Conservation (phyloP, 2,113 vertebrate species). For the Muscicapa adusta region DNA sequence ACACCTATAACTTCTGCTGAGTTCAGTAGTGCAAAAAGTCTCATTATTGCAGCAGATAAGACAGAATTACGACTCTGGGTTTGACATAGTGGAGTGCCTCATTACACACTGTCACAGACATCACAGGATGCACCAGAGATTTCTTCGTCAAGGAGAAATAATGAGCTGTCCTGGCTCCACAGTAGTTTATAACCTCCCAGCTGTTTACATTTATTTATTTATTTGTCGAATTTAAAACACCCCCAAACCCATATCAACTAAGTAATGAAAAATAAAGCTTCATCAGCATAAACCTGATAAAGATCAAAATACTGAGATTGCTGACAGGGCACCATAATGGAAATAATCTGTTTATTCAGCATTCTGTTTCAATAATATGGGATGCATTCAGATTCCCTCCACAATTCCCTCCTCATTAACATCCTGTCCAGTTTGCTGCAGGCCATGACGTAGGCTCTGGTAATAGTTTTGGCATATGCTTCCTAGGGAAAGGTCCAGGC, state of each 20-base stretch:
- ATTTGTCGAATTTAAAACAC: neutral
- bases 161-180: constrained; percentile 52
- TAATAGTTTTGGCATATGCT: constrained; percentile 62
- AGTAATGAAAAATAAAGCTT: constrained; percentile 30
- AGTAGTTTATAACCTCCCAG: neutral
- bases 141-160: constrained; percentile 47
- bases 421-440: constrained; percentile 41
- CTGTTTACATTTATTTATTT: neutral
- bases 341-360: constrained; percentile 39
- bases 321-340: constrained; percentile 2
- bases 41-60: constrained; percentile 24
- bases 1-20: neutral
- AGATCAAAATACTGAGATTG: constrained; percentile 22
- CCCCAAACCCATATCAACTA: neutral
- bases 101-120: constrained; percentile 53
- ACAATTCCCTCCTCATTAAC: constrained; percentile 26
- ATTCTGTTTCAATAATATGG: neutral
- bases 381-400: neutral
- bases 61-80: constrained; percentile 1
- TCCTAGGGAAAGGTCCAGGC: constrained; percentile 50
- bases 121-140: constrained; percentile 23
- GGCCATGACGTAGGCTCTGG: constrained; percentile 30
- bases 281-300: constrained; percentile 34
- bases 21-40: constrained; percentile 17
- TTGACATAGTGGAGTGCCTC: constrained; percentile 38